These are phyloP conservation scores for Procambarus clarkii DNA, from an alignment of 1,140 invertebrate genomes.

Conservation along the genomic window DNA sequence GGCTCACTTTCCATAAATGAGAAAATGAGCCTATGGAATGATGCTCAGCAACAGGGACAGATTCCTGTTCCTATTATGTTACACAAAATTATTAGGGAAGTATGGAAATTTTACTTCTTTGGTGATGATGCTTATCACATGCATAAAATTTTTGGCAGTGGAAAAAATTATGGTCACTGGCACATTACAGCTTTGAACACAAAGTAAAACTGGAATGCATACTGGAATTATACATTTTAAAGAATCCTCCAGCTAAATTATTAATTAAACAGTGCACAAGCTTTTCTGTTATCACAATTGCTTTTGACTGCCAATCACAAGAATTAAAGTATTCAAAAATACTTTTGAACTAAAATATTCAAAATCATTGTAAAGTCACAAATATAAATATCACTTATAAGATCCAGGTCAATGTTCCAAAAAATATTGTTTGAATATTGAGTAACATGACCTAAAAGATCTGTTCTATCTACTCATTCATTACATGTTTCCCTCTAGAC, in stretches of 20 bases:
- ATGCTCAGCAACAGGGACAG: neutral
- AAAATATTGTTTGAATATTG: neutral
- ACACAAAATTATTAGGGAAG: slow-evolving; percentile 5
- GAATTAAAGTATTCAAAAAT: neutral
- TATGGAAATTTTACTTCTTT: slow-evolving; percentile 22
- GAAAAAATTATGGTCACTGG: neutral
- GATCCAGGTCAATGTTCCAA: too few relatives aligned
- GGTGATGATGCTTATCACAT: slow-evolving; percentile 42
- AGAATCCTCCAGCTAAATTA: neutral
- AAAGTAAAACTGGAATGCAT: slow-evolving; percentile 11
- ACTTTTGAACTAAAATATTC: neutral
- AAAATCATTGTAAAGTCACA: too few relatives aligned
- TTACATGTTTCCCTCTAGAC: slow-evolving; percentile 35
- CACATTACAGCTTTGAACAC: neutral
- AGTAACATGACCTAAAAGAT: neutral
- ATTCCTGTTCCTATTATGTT: slow-evolving; percentile 1
- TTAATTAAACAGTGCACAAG: neutral
- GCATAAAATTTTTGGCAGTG: slow-evolving; percentile 7
- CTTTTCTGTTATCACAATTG: neutral
- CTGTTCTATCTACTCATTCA: slow-evolving; percentile 44
- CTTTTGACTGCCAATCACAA: neutral
- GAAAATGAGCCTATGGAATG: neutral
- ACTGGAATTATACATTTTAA: slow-evolving; percentile 11
- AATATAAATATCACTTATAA: too few relatives aligned
- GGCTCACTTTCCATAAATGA: neutral